Conservation (phyloP, 2,888 invertebrate genomes). For the Lasius platythorax region DNA sequence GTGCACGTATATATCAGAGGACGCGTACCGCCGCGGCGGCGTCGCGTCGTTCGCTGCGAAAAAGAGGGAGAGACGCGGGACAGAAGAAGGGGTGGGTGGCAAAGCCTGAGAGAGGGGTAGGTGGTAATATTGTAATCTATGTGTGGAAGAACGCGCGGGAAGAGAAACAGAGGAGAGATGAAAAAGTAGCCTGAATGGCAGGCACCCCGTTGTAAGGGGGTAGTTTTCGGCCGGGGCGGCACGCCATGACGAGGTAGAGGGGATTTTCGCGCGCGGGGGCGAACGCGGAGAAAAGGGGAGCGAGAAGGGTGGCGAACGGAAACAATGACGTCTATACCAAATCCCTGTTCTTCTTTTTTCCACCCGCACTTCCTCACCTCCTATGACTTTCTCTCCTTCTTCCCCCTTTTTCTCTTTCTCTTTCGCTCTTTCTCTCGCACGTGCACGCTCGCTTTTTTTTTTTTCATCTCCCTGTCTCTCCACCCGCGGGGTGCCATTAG, state of each 20-base stretch:
- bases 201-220: constrained; percentile 79
- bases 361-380: constrained; percentile 41
- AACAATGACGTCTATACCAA: constrained; percentile 85
- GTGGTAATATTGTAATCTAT: constrained; percentile 86
- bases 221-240: constrained; percentile 77
- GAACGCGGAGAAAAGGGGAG: constrained; percentile 61
- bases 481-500: constrained; percentile 82
- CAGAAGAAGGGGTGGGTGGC: constrained; percentile 58
- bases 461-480: constrained; percentile 67
- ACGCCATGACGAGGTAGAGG: constrained; percentile 60
- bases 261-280: constrained; percentile 63
- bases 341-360: constrained; percentile 79
- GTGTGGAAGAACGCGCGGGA: constrained; percentile 84
- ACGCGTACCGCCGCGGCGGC: constrained; percentile 66
- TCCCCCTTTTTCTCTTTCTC: background rate
- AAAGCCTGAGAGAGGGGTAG: constrained; percentile 69
- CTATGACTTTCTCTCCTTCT: constrained; percentile 12
- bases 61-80: constrained; percentile 57
- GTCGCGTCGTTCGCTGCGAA: constrained; percentile 61
- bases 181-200: constrained; percentile 84
- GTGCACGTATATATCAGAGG: constrained; percentile 82
- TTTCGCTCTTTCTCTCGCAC: background rate
- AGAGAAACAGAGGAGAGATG: constrained; percentile 81
- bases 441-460: constrained; percentile 11
- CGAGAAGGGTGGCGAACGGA: constrained; percentile 78